Base-by-base conservation (phyloP, 64 coral and sea anemone species). In the Orbicella faveolata region DNA sequence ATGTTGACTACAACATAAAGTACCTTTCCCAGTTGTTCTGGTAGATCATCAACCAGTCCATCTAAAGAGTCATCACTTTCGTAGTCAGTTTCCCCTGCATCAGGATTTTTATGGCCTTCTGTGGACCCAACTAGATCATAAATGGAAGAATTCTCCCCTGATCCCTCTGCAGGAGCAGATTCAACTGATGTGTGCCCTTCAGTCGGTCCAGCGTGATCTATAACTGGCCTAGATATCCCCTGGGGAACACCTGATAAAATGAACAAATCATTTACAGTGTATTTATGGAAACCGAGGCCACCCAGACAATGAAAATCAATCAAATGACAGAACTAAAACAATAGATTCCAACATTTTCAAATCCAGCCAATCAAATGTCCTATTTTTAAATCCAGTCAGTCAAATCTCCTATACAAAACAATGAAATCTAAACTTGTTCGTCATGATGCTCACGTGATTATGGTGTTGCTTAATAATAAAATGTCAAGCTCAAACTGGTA, bases 31-130 rank as follows among this genome's bases (percentile, higher is more conserved):
- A 17, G 23, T 48, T 48, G 44, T 12, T 61, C 83, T 87, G 83
- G 84, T 9, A 64, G 8, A 73, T 84, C 81, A 41, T 69, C 83
- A 79, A 79, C 19, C 1, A 80, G 6, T 23, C 35, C 83, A 25
- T 87, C 90, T 34, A 65, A 41, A 16, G 90, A 92, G 17, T 92
- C 90, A 80, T 92, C 90, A 74, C 90, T 92, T 75, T 83, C 72
- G 76, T 92, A 92, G 33, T 86, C 73, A 90, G 1, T 21, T 52
- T 79, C 77, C 0, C 6, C 82, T 34, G 9, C 16, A 30, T 44
- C 80, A 48, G 54, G 19, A 25, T 3, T 75, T 59, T 63, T 86
- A 52, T 66, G 89, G 15, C 36, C 25, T 39, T 23, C 36, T 44
- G n/a, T 36, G 30, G 23, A 20, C n/a, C 53, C 7, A 63, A 78